Conservation (phyloP, 2,888 invertebrate genomes). For the Stenchaetothrips biformis region DNA sequence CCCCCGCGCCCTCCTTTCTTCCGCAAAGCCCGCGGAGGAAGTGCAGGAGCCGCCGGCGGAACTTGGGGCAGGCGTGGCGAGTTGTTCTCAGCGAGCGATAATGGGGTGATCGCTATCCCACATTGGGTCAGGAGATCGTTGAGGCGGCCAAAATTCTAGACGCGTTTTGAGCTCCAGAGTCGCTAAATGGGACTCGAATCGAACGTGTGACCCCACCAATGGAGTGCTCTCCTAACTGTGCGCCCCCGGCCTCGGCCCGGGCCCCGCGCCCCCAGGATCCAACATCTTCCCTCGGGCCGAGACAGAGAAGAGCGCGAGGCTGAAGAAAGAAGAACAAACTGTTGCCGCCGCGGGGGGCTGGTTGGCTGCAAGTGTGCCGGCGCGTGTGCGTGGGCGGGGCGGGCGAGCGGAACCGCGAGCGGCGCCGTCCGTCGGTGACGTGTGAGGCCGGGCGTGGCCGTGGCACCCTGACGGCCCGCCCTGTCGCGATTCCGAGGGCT, state of each 20-base stretch:
- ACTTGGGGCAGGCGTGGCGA: neutral
- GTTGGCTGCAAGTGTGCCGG: neutral
- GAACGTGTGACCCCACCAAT: no score
- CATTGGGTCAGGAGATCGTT: neutral
- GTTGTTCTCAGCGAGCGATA: neutral
- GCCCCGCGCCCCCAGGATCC: neutral
- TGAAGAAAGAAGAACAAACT: neutral
- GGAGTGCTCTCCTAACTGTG: neutral
- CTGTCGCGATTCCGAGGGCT: no score
- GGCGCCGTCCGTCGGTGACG: neutral
- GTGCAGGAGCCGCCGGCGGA: neutral
- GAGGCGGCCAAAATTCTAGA: neutral
- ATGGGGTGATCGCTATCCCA: no score
- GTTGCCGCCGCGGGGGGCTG: neutral
- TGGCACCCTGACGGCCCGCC: neutral
- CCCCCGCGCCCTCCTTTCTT: neutral
- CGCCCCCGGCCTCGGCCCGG: neutral
- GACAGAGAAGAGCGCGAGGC: neutral
- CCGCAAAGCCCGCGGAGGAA: neutral
- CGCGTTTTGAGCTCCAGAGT: neutral
- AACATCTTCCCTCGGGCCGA: neutral
- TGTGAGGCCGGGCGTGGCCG: neutral
- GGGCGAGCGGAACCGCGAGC: neutral
- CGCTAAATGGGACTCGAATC: neutral
- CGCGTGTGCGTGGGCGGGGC: neutral